phyloP scores from a whole-genome alignment of 64 coral and sea anemone species.

The Astreopora myriophthalma region DNA sequence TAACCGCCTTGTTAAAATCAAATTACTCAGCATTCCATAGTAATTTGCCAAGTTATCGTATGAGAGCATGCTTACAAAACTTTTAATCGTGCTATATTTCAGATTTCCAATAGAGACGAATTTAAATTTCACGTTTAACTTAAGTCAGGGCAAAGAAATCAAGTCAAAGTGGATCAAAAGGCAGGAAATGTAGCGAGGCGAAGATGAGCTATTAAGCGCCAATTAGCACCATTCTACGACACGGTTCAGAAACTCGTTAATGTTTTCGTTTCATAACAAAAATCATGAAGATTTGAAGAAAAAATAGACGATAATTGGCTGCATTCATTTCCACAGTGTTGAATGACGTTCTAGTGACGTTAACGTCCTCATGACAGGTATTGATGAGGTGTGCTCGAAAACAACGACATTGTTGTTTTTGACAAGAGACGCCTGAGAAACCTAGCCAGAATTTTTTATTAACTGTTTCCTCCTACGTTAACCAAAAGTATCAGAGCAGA shows the following conservation, averaged over 20 bases:
- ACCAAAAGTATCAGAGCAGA: not conserved
- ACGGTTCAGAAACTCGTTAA: slow-evolving; percentile 18
- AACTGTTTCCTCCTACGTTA: not conserved
- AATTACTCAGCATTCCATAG: not conserved
- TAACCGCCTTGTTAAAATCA: not conserved
- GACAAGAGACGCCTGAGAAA: slow-evolving; percentile 16
- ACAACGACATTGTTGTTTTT: not conserved
- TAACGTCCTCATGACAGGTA: not conserved
- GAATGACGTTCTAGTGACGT: not conserved
- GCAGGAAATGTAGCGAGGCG: not conserved
- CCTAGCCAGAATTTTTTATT: not conserved
- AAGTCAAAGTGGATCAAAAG: not conserved
- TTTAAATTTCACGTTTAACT: not conserved
- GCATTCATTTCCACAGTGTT: not conserved
- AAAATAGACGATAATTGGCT: slow-evolving; percentile 4
- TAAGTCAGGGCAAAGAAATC: not conserved
- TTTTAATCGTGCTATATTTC: no score
- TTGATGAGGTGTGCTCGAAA: not conserved
- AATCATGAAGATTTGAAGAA: not conserved
- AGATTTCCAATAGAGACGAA: not conserved
- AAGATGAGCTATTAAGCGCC: slow-evolving; percentile 12
- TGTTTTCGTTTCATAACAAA: slow-evolving; percentile 27
- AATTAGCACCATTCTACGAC: slow-evolving; percentile 40
- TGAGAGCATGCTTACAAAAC: not conserved
- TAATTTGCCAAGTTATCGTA: not conserved